Base-by-base conservation (phyloP, 2,888 invertebrate species). In the Steinernema hermaphroditum region DNA sequence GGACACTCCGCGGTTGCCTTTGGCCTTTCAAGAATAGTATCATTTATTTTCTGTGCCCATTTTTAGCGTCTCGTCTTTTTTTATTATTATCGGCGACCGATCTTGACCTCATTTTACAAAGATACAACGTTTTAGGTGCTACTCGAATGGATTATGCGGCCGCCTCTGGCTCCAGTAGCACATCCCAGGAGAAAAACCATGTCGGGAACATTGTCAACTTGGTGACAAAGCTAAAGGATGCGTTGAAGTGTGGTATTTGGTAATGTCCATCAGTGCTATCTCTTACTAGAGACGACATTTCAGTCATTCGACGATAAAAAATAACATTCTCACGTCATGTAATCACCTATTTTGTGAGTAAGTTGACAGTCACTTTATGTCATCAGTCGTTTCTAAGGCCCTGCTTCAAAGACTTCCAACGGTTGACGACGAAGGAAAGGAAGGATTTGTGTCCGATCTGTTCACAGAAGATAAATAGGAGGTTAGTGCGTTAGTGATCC, bases 271-370 rank as follows among this genome's bases (percentile, higher is more conserved):
- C 4, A 12, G 46, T 46, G 46, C 22, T 16, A 6, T 12, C 4
- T 46, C 46, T n/a, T 19, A 46, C 6, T 46, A 19, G 6, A 4
- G 46, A 16, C n/a, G 4, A 19, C 22, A 16, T 34, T 62, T 62
- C n/a, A 62, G 62, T 32, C 62, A 62, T 27, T 62, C 62, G 32
- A 62, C 62, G 16, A 34, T 62, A 16, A 24, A 62, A 16, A 2
- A 34, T 2, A 22, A 62, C 32, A 32, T 62, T 14, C 62, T 62
- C 19, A 62, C 62, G 16, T 62, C 62, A 16, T 62, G 62, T 29
- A 62, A 62, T 29, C 62, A 62, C 62, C 6, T 62, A 32, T 62
- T 62, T 29, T 62, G 62, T 29, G 29, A 24, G 62, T 62, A 62
- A 9, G 62, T 16, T 32, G 29, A 32, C 8, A 12, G 6, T 37